Evolutionary conservation across 1,140 invertebrate species (phyloP).

Genomic region (Bemisia tabaci): DNA sequence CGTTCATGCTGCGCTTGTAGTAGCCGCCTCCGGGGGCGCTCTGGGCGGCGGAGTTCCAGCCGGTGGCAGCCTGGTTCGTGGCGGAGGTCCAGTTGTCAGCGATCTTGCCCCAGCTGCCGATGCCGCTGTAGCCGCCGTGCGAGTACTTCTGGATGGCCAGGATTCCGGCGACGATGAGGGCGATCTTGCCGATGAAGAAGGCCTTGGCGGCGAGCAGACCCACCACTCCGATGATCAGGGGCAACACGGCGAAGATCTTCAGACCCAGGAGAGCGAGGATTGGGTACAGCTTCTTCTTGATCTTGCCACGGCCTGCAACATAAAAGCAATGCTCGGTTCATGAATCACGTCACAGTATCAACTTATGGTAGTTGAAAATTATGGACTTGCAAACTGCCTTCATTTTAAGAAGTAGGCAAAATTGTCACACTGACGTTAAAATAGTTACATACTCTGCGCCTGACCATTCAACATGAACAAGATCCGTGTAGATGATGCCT

Average conservation of each 20-base stretch:
- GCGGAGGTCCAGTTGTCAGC: constrained; percentile 3
- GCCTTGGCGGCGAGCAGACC: constrained; percentile 59
- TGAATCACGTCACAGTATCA: too few relatives aligned
- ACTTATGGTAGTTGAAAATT: too few relatives aligned
- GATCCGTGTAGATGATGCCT: too few relatives aligned
- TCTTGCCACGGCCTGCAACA: constrained; percentile 48
- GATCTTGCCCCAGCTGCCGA: constrained; percentile 27
- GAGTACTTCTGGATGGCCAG: constrained; percentile 51
- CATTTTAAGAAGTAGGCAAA: too few relatives aligned
- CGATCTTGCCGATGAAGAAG: constrained; percentile 55
- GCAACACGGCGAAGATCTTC: constrained; percentile 50
- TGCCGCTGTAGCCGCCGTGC: constrained; percentile 28
- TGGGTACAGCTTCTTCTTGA: constrained; percentile 53
- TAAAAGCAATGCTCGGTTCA: neutral
- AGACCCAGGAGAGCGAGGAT: constrained; percentile 46
- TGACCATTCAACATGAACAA: too few relatives aligned
- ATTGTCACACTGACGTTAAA: too few relatives aligned
- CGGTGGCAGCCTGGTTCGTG: constrained; percentile 16
- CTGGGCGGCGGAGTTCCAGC: constrained; percentile 20
- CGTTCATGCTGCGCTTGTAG: constrained; percentile 33
- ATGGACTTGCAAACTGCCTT: too few relatives aligned
- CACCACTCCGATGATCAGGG: constrained; percentile 49
- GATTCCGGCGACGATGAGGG: constrained; percentile 50
- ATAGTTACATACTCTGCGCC: too few relatives aligned
- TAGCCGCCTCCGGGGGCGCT: constrained; percentile 25